Evolutionary conservation across 2,797 vertebrate genomes (phyloP), one percentile per base, ranked within the genome.

Genomic region (Mus spretus): DNA sequence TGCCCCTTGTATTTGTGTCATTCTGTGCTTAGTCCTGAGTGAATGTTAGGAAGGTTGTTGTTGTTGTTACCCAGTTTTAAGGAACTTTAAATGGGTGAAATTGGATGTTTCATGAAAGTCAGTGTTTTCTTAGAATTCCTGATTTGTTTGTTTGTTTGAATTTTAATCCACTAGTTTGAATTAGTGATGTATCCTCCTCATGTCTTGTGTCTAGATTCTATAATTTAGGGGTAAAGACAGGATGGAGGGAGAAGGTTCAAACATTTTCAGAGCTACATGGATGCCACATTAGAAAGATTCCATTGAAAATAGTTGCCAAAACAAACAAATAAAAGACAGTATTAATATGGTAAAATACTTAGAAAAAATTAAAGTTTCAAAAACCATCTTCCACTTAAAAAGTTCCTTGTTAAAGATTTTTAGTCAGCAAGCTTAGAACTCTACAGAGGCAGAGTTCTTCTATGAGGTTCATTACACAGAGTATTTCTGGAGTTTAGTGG

Each of bases 381-480:
- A 88, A 86, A 31, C 77, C 7, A 40, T 40, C 57, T 93, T 26
- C 67, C 82, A 80, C 47, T 88, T 85, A 79, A 80, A 90, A 81
- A 77, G 77, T 85, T 90, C 7, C 31, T 85, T 93, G 74, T 94
- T 95, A 95, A 95, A 61, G 63, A 83, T 59, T 50, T 94, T 79
- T 44, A 91, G 83, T 47, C 57, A 87, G 3, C 8, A 6, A 92
- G 47, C 78, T 83, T 79, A 83, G 50, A 40, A 40, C 37, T 40
- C 37, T 40, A 14, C 17, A 92, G 84, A 90, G 65, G 5, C 40
- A 34, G 93, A 20, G 34, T 87, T 94, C 37, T 88, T 82, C 55
- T 75, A 13, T 85, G 72, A 94, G 24, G n/a, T n/a, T 92, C 90
- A 83, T 82, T 78, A 83, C 72, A 88, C 20, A 90, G 94, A 94